Percentiles rank a stretch among this genome's conserved stretches.
Evolutionary conservation across 2,888 invertebrate genomes (phyloP).

Genomic region (Melanchra persicariae): DNA sequence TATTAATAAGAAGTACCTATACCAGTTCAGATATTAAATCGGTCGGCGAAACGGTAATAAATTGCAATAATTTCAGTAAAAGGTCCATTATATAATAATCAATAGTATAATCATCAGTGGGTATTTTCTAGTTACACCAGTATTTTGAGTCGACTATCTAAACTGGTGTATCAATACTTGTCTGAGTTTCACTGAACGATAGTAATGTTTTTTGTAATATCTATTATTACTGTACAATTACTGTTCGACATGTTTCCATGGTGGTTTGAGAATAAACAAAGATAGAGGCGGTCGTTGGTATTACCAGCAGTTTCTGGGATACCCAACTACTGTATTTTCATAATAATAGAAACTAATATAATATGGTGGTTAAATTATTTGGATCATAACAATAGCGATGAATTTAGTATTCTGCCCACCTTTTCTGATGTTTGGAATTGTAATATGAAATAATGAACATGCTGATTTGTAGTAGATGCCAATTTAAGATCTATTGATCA

Average conservation of each 20-base stretch:
- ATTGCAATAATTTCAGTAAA: conserved; percentile 69
- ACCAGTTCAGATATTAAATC: conserved; percentile 67
- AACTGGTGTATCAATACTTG: conserved; percentile 61
- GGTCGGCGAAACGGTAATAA: conserved; percentile 62
- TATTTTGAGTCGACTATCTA: conserved; percentile 49
- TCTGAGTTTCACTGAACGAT: conserved; percentile 58
- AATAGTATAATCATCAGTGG: conserved; percentile 64
- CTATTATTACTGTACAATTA: conserved; percentile 58
- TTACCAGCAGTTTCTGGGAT: conserved; percentile 26
- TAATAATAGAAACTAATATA: conserved; percentile 25
- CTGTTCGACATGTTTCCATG: conserved; percentile 47
- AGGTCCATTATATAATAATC: too few species aligned
- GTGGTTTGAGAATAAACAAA: conserved; percentile 28
- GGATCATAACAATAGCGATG: conserved; percentile 16
- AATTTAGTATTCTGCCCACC: neutral
- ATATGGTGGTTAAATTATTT: conserved; percentile 22
- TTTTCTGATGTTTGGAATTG: neutral
- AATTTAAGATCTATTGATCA: neutral
- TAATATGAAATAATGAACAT: neutral
- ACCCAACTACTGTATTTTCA: conserved; percentile 24
- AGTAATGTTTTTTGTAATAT: conserved; percentile 59
- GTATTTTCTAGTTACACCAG: conserved; percentile 56
- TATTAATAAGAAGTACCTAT: conserved; percentile 72
- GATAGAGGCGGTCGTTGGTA: conserved; percentile 34
- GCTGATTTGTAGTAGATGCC: neutral